Base-by-base conservation (phyloP, 2,888 invertebrate species). In the Pseudolycoriella hygida region DNA sequence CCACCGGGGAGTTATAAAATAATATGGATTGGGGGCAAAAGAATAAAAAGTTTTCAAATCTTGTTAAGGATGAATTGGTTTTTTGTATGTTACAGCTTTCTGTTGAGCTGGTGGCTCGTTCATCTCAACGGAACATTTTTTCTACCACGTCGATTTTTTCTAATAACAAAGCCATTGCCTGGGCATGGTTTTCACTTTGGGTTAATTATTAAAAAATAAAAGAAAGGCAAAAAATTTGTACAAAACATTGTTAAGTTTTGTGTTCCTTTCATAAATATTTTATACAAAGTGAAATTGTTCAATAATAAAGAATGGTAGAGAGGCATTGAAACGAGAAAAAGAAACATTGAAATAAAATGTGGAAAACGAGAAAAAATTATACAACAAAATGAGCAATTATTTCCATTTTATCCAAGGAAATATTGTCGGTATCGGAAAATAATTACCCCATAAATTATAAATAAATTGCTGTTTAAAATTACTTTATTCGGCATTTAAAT, bases 31-130 rank as follows among this genome's bases (percentile, higher is more conserved):
- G 25, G 30, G 17, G 41, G 19, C 20, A 41, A 41, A 41, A 41
- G 18, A 41, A 41, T 41, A 41, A 41, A 41, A 41, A 41, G 41
- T 41, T 41, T 41, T 41, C 41, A 41, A 41, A 41, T 41, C 41
- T 41, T 41, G 41, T 41, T 41, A 41, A 41, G 41, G 25, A 41
- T 41, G 41, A 41, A 41, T 41, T 41, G 41, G 41, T n/a, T 41
- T 19, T 41, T 41, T 41, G 2, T 18, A n/a, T 17, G 8, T 8
- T 8, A 25, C 25, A 6, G 25, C 8, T 25, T 25, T 25, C 5
- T 25, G 25, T 25, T 25, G 25, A 25, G 8, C 25, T 25, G 25
- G 25, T 25, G 4, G 4, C 25, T 25, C 25, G 25, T 25, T 25
- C 25, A 25, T 25, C 25, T 25, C 25, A 25, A 25, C 25, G 8